phyloP scores from a whole-genome alignment of 2,888 invertebrate species.

The Druceiella hillmani region DNA sequence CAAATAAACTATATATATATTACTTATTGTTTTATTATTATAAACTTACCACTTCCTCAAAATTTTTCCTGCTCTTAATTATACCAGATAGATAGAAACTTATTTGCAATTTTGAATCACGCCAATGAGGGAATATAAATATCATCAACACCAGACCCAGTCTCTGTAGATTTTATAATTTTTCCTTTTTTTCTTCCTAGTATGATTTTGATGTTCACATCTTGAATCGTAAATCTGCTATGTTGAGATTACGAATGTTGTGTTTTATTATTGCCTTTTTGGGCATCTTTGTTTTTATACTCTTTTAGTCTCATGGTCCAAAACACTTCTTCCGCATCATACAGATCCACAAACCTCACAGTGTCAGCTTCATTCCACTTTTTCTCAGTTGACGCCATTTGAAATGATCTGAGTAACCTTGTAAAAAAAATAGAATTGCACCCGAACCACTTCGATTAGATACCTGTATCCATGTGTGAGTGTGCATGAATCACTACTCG shows the following conservation, averaged over 20 bases:
- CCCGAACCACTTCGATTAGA: too few species aligned
- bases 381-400: slow-evolving; percentile 11
- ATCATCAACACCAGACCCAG: slow-evolving; percentile 10
- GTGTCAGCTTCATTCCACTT: slow-evolving; percentile 10
- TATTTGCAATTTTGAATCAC: slow-evolving; percentile 8
- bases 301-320: slow-evolving; percentile 9
- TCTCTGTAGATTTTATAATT: slow-evolving; percentile 2
- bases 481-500: too few species aligned
- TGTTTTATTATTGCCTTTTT: too few species aligned
- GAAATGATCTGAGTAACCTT: too few species aligned
- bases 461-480: too few species aligned
- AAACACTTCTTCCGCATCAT: slow-evolving; percentile 12
- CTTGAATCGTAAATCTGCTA: background rate
- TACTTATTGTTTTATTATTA: slow-evolving; percentile 5
- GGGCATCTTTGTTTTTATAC: slow-evolving; percentile 14
- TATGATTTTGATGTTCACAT: slow-evolving; percentile 7
- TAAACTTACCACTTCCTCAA: slow-evolving; percentile 6
- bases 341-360: slow-evolving; percentile 11
- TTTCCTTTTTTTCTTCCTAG: slow-evolving; percentile 5
- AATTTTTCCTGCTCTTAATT: slow-evolving; percentile 9
- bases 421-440: too few species aligned
- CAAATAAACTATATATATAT: background rate
- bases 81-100: slow-evolving; percentile 11
- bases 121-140: slow-evolving; percentile 7
- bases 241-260: too few species aligned